phyloP scores from a whole-genome alignment of 1,140 invertebrate species.

The Berghia stephanieae region DNA sequence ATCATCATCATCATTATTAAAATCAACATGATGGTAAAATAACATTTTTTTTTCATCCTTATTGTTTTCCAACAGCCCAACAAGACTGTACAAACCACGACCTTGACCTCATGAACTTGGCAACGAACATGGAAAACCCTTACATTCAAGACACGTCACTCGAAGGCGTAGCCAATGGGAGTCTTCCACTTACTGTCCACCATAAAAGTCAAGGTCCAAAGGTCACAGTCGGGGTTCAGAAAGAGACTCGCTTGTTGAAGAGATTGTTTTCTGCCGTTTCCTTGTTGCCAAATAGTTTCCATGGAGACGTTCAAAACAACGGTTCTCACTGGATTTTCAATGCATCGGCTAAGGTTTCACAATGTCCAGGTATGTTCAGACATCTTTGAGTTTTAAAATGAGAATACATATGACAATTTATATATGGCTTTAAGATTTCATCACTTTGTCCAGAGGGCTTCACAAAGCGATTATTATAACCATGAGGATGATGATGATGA shows the following conservation, averaged over 20 bases:
- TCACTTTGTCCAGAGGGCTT: too few species aligned
- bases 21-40: background rate
- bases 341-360: constrained; percentile 36
- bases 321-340: constrained; percentile 45
- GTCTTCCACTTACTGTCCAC: constrained; percentile 43
- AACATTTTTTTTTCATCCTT: background rate
- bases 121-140: constrained; percentile 40
- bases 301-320: constrained; percentile 46
- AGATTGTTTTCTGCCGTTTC: constrained; percentile 38
- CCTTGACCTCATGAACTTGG: constrained; percentile 39
- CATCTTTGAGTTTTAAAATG: too few species aligned
- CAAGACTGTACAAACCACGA: constrained; percentile 42
- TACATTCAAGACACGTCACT: constrained; percentile 38
- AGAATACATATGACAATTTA: too few species aligned
- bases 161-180: constrained; percentile 33
- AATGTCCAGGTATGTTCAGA: constrained; percentile 51
- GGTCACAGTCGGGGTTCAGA: constrained; percentile 34
- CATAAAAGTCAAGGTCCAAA: constrained; percentile 32
- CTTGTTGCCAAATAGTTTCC: constrained; percentile 34
- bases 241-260: constrained; percentile 38
- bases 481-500: too few species aligned
- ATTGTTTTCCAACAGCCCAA: constrained; percentile 30
- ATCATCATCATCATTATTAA: too few species aligned
- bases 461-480: too few species aligned
- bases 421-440: too few species aligned